Percentiles rank a stretch among this genome's conserved stretches.
Conservation (phyloP, 2,113 vertebrate species). For the Oreochromis tanganicae region DNA sequence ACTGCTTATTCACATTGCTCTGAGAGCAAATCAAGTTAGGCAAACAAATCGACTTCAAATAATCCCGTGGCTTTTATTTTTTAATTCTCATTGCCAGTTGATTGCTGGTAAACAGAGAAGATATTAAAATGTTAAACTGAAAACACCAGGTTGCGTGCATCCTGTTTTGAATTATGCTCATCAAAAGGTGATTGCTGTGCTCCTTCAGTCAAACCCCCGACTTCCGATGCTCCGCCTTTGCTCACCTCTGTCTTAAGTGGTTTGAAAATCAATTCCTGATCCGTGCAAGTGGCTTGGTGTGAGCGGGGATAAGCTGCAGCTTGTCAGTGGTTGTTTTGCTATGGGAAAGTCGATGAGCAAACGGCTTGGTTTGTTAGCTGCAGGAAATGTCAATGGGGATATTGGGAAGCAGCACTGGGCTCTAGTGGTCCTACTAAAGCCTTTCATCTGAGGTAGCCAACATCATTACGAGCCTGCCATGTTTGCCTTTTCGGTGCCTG, state of each 20-base stretch:
- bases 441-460: conserved; percentile 16
- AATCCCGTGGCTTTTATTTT: not conserved
- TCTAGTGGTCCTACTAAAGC: not conserved
- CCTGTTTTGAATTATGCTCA: not conserved
- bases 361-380: not conserved
- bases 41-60: not conserved
- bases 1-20: not conserved
- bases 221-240: not conserved
- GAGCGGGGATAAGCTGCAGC: not conserved
- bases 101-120: not conserved
- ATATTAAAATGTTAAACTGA: not conserved
- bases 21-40: not conserved
- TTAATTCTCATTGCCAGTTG: not conserved
- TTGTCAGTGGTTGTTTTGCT: conserved; percentile 16
- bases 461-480: conserved; percentile 2
- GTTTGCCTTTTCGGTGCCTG: not conserved
- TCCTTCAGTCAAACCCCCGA: not conserved
- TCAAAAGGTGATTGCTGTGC: not conserved
- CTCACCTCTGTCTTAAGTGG: not conserved
- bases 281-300: not conserved
- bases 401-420: not conserved
- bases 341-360: conserved; percentile 1
- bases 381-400: conserved; percentile 20
- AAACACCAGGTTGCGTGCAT: not conserved
- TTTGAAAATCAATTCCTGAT: not conserved